Evolutionary conservation across 2,888 invertebrate genomes (phyloP).

Genomic region (Geophilus truncorum): DNA sequence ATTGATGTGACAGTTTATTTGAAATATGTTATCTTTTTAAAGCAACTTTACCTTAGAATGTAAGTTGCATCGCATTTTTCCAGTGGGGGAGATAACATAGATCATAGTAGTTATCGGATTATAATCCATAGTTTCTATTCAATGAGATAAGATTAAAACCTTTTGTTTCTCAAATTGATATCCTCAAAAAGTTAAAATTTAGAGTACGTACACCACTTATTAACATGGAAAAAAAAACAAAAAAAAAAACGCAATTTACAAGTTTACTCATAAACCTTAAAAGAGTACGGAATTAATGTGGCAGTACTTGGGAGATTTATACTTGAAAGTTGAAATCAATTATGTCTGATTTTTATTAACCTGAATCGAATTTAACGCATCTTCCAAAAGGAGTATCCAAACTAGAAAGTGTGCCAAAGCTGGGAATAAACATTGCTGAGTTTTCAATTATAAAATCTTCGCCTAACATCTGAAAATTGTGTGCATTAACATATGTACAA

Average conservation of each 20-base stretch:
- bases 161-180: too few relatives aligned
- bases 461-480: not conserved
- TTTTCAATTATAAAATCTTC: not conserved
- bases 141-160: too few relatives aligned
- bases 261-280: too few relatives aligned
- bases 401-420: not conserved
- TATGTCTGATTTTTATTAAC: too few relatives aligned
- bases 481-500: too few relatives aligned
- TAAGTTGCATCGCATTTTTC: not conserved
- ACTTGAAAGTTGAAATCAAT: too few relatives aligned
- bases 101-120: not conserved
- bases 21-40: too few relatives aligned
- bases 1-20: too few relatives aligned
- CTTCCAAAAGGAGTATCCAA: not conserved
- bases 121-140: not conserved
- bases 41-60: not conserved
- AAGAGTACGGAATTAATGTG: too few relatives aligned
- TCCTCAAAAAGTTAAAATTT: too few relatives aligned
- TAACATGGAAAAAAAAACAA: not conserved
- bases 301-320: too few relatives aligned
- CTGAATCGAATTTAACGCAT: not conserved
- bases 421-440: not conserved
- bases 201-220: too few relatives aligned
- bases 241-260: not conserved
- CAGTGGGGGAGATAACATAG: not conserved